These are phyloP conservation scores for Gryon sp. DNA, from an alignment of 1,140 invertebrate genomes.

Conservation along the genomic window DNA sequence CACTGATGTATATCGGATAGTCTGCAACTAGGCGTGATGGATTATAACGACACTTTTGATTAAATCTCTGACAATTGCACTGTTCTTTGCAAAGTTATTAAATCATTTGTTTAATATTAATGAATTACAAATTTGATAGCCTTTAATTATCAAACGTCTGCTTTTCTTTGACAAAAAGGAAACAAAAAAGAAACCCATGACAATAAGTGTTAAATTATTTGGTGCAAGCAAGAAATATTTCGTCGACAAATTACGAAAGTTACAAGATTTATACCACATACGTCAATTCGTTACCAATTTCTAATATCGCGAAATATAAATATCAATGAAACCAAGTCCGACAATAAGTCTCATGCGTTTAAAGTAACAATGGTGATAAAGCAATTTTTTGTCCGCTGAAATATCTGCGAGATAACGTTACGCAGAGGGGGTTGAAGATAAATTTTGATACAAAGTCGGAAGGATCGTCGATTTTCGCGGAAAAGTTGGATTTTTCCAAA, in stretches of 20 bases:
- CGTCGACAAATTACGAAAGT: not conserved
- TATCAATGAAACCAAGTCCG: constrained; percentile 29
- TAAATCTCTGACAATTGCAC: constrained; percentile 25
- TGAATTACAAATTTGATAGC: too few relatives aligned
- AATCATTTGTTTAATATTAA: too few relatives aligned
- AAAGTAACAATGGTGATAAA: constrained; percentile 48
- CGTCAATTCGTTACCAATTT: constrained; percentile 29
- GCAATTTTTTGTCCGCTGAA: constrained; percentile 50
- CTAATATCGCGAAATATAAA: constrained; percentile 41
- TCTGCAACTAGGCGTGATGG: constrained; percentile 12
- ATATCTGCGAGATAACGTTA: constrained; percentile 44
- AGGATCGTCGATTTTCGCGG: constrained; percentile 54
- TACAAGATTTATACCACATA: constrained; percentile 5
- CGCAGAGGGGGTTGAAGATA: constrained; percentile 41
- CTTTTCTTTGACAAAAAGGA: too few relatives aligned
- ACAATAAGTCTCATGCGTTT: constrained; percentile 44
- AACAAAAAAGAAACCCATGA: too few relatives aligned
- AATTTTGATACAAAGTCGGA: constrained; percentile 54
- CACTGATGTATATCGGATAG: constrained; percentile 30
- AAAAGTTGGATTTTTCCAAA: constrained; percentile 58
- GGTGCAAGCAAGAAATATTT: too few relatives aligned
- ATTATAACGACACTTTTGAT: constrained; percentile 23
- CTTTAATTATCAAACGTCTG: too few relatives aligned
- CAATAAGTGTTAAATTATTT: too few relatives aligned
- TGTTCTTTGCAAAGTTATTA: not conserved